Conservation (phyloP, 2,113 vertebrate genomes). For the Anarhynchus alexandrinus region DNA sequence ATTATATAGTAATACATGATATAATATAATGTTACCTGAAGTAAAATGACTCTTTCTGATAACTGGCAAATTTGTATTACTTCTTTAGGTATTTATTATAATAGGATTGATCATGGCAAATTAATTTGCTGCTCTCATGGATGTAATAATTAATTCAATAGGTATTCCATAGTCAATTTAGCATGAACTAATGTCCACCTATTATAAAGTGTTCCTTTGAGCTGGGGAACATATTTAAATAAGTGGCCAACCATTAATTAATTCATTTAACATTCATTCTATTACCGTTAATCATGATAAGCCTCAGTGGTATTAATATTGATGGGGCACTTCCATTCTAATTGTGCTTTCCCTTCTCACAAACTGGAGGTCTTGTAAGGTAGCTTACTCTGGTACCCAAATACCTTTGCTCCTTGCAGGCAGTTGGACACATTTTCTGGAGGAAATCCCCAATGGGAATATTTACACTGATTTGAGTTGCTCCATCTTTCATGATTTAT, state of each 20-base stretch:
- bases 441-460: background rate
- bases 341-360: constrained; percentile 17
- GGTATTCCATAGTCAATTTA: constrained; percentile 71
- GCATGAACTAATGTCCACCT: constrained; percentile 65
- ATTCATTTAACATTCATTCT: constrained; percentile 70
- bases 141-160: constrained; percentile 72
- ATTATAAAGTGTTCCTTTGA: constrained; percentile 64
- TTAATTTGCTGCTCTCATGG: constrained; percentile 63
- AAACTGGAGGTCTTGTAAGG: background rate
- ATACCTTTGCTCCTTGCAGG: background rate
- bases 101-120: constrained; percentile 66
- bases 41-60: constrained; percentile 55
- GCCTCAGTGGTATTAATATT: constrained; percentile 63
- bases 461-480: background rate
- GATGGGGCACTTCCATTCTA: constrained; percentile 52
- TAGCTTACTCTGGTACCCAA: background rate
- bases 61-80: constrained; percentile 41
- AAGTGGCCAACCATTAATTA: constrained; percentile 72
- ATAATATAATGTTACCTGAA: constrained; percentile 46
- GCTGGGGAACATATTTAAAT: constrained; percentile 69
- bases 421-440: background rate
- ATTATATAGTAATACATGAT: background rate
- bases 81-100: constrained; percentile 62
- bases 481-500: background rate
- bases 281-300: constrained; percentile 67